Conservation (phyloP, 2,888 invertebrate species). For the Rhogogaster chlorosoma region DNA sequence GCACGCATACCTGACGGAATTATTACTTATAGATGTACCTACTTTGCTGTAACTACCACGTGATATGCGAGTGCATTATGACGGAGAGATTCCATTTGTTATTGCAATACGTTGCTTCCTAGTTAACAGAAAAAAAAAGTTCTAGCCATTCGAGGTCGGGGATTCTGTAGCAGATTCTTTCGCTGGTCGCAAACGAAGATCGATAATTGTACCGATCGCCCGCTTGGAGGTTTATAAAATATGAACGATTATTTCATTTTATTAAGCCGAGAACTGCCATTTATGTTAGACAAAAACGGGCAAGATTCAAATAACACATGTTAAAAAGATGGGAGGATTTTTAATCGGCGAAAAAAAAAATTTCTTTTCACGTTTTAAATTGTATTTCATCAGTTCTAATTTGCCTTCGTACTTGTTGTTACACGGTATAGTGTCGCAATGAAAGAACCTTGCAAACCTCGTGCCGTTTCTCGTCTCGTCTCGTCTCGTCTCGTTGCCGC, state of each 20-base stretch:
- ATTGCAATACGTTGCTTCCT: background rate
- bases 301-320: no score
- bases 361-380: background rate
- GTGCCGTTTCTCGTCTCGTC: background rate
- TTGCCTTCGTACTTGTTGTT: background rate
- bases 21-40: background rate
- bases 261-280: background rate
- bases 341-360: background rate
- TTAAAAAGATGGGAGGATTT: background rate
- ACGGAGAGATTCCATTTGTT: background rate
- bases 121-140: background rate
- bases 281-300: background rate
- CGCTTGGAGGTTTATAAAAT: background rate
- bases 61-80: background rate
- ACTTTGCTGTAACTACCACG: background rate
- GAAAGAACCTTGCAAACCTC: background rate
- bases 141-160: background rate
- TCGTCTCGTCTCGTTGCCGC: background rate
- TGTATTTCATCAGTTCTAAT: background rate
- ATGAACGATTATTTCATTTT: background rate
- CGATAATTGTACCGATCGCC: slow-evolving; percentile 1
- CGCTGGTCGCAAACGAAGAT: background rate
- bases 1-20: background rate
- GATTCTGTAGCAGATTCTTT: background rate
- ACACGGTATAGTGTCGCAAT: background rate